These are phyloP conservation scores for Podabrus alpinus DNA, from an alignment of 2,888 invertebrate species.

Conservation along the genomic window DNA sequence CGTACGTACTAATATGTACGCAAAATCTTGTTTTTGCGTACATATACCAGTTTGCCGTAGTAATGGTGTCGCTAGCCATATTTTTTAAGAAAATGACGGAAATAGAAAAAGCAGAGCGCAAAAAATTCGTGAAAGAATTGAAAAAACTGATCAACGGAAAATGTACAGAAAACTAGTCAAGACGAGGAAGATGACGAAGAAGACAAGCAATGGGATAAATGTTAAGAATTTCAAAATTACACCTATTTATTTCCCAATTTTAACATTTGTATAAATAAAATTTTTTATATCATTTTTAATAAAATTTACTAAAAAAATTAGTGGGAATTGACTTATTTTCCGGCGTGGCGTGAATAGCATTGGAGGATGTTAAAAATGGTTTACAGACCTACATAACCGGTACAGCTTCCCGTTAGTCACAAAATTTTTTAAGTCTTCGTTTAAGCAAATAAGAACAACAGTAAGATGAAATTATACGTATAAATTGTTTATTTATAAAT, in stretches of 20 bases:
- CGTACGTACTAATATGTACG: neutral
- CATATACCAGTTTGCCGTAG: neutral
- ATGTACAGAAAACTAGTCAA: neutral
- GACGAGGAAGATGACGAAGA: neutral
- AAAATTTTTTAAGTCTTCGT: too few species aligned
- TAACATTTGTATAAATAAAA: neutral
- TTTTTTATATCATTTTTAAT: neutral
- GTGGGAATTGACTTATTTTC: too few species aligned
- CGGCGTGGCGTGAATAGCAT: too few species aligned
- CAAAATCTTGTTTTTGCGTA: neutral
- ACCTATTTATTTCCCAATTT: neutral
- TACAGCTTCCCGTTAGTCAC: too few species aligned
- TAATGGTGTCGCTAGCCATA: neutral
- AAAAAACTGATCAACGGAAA: neutral
- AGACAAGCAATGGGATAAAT: slow-evolving; percentile 8
- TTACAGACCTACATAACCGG: too few species aligned
- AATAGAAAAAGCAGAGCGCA: neutral
- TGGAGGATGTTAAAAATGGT: too few species aligned
- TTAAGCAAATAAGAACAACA: too few species aligned
- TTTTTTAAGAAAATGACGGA: neutral
- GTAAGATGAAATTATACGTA: neutral
- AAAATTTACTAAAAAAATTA: neutral
- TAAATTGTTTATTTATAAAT: neutral
- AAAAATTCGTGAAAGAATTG: neutral
- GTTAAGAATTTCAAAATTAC: neutral